phyloP scores from a whole-genome alignment of 2,113 vertebrate species.

The Pterophyllum scalare region DNA sequence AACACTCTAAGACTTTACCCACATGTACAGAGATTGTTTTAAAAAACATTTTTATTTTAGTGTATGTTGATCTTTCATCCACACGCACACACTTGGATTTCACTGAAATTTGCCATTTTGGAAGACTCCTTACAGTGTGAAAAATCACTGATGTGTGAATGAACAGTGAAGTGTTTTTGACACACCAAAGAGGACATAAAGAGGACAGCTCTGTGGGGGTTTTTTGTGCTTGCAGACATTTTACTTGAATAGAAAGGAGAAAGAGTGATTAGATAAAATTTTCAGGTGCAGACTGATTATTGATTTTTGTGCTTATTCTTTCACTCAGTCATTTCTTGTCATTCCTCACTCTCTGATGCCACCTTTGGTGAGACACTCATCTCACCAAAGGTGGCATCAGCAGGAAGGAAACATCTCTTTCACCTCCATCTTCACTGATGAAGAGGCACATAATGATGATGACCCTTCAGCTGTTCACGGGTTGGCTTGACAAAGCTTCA shows the following conservation, averaged over 20 bases:
- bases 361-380: background rate
- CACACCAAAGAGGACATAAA: background rate
- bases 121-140: background rate
- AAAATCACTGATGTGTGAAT: background rate
- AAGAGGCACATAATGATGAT: conserved; percentile 5
- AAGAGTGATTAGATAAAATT: background rate
- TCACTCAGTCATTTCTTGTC: background rate
- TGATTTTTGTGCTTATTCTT: background rate
- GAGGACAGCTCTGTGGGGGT: no score
- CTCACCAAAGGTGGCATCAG: background rate
- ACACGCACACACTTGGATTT: background rate
- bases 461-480: background rate
- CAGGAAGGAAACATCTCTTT: background rate
- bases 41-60: background rate
- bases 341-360: background rate
- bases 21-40: background rate
- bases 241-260: background rate
- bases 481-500: background rate
- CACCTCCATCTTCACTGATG: conserved; percentile 2
- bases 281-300: background rate
- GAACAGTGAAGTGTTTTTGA: background rate
- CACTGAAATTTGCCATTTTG: background rate
- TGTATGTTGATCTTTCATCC: background rate
- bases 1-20: background rate
- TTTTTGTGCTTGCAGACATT: background rate